Base-by-base conservation (phyloP, 2,888 invertebrate genomes). In the Germaria angustata region DNA sequence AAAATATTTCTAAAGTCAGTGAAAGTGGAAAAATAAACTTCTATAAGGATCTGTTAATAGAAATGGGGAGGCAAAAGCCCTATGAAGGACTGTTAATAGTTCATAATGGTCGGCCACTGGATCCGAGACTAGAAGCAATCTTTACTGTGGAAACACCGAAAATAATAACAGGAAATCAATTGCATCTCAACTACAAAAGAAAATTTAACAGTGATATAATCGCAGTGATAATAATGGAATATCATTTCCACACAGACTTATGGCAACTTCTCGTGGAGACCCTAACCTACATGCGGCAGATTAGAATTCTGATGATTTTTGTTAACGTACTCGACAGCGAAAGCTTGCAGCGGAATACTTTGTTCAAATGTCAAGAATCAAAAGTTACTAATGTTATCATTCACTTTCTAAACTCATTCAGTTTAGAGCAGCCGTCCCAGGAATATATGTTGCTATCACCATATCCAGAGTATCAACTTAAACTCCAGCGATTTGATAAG, bases 281-380 rank as follows among this genome's bases (percentile, higher is more conserved):
- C 11, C 34, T 82, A 4, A 20, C 61, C 17, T 41, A 55, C 22
- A 71, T 76, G 44, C 57, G 80, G 1, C 69, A 80, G 15, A 76
- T 53, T 8, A 46, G 80, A 59, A 72, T 82, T 24, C 8, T 80
- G 0, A 15, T 80, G 15, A 75, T 80, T 53, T 39, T 73, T 1
- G 3, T 49, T 11, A 46, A 79, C 44, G 8, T 28, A 0, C 1
- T 11, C 0, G 15, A 32, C 6, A n/a, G 2, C 0, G 46, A 61
- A 5, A 11, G 4, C 0, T 13, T 55, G 1, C n/a, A 15, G n/a
- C 20, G 9, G 9, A 44, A 28, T 3, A 8, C 78, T 11, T 32
- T 77, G 1, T 9, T 8, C 15, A 17, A 36, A 5, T 72, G 66
- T 9, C 22, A 55, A 36, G 53, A 41, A 15, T 46, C 44, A 9